Base-by-base conservation (phyloP, 2,797 vertebrate species). In the Sebastes minor region DNA sequence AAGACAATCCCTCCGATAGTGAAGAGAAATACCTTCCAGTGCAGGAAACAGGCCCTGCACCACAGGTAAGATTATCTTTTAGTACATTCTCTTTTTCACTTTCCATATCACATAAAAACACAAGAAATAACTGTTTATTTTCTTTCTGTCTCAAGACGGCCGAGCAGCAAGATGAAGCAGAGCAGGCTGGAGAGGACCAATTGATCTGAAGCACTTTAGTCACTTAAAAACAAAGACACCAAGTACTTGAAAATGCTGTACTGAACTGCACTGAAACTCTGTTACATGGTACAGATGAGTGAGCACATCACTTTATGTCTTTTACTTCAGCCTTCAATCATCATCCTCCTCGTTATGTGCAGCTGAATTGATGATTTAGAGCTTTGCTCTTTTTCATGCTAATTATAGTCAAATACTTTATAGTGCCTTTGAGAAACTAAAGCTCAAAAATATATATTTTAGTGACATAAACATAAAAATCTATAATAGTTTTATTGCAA, bases 21-120 rank as follows among this genome's bases (percentile, higher is more conserved):
- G 42, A 62, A 10, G 56, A 25, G 11, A 62, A 68, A 56, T 1
- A 0, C 2, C 5, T 6, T 22, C 80, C 88, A 23, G 78, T 82
- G 52, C 91, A 90, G 76, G 88, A 92, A 78, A 88, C 86, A 0
- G 46, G 67, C 14, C 76, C 85, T 5, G 66, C 1, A 46, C 32
- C 61, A 3, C 61, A 81, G 71, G 86, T 88, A 53, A 28, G 1
- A 18, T 57, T 13, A 18, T 38, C 8, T 63, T 67, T 20, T 9
- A 30, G 4, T 32, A 20, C 8, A 46, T 33, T 2, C 20, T 60
- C 16, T 12, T 70, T 57, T 53, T 53, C 2, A 12, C 3, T 30
- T 32, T 71, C 3, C 6, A 22, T 27, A 18, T 38, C 27, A n/a
- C 14, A 25, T 25, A n/a, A 23, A 23, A 60, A 6, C 30, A 33